Evolutionary conservation across 2,888 invertebrate species (phyloP), one percentile per base, ranked within the genome.

Genomic region (Ochropleura leucogaster): DNA sequence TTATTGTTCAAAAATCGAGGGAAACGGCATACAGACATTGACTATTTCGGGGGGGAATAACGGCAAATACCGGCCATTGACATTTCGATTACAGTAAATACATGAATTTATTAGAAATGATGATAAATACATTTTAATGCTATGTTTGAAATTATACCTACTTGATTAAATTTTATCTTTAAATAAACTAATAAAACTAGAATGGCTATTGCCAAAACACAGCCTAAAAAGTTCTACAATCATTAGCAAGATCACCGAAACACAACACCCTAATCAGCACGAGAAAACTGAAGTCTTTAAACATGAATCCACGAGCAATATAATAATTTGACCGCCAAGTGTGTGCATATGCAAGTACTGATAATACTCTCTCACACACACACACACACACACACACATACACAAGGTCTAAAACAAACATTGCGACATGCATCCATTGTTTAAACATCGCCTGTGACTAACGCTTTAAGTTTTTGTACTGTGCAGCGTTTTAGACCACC

Each of bases 361-460:
- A 87, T 85, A 85, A 81, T 84, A 68, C 59, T n/a, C 76, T 73
- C 51, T 3, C 51, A 20, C 55, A 20, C 51, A 8, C 51, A 55
- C 55, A 55, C 55, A 67, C 77, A 74, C 75, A 74, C 63, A 73
- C 57, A 69, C 72, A 78, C 72, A 73, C 71, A 79, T 74, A 71
- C 44, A 70, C n/a, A 64, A 64, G 62, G 30, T 49, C 66, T 76
- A 74, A 82, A 72, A 74, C 83, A 85, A 87, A 87, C 84, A 84
- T 87, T 87, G 82, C 86, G 85, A 87, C 85, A 87, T 70, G 65
- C 64, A 72, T 74, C 80, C 80, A 85, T 87, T 87, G 87, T 87
- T 87, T 57, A 87, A 86, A 87, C 83, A 86, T 20, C 30, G 67
- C 72, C 46, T 79, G 78, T 87, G 87, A 87, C 79, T 85, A 83